Evolutionary conservation across 2,797 vertebrate species (phyloP), one percentile per base, ranked within the genome.

Genomic region (Tympanoctomys barrerae): DNA sequence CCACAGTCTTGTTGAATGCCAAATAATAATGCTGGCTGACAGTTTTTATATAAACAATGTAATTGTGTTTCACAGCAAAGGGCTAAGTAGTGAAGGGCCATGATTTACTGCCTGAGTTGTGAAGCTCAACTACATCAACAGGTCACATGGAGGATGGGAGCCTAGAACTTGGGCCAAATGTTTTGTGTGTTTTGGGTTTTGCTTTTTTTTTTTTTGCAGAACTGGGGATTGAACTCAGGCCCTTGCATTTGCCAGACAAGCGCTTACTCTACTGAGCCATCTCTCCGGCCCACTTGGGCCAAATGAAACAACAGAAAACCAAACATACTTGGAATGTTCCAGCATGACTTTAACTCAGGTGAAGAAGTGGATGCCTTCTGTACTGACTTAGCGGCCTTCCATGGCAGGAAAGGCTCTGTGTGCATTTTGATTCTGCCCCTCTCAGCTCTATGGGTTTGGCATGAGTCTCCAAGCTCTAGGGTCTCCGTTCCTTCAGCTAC

Each of bases 11-110:
- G 89, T 42, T 42, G 24, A 95, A 31, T n/a, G 36, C 77, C 89
- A 92, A 90, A 78, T 28, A 84, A 79, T 91, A 94, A 77, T 24
- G 87, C 3, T 75, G 59, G 13, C 24, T 93, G 90, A 87, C 26
- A 79, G 94, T 87, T 96, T 87, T 87, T 49, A 90, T 79, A 52
- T 12, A 89, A 87, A 89, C 81, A 46, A 89, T 21, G 46, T 39
- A 66, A 77, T 16, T 73, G 39, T 5, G 71, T 89, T 91, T 92
- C 78, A 75, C 71, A 49, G 80, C 33, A 87, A 59, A 86, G 49
- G 80, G n/a, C 14, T 75, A 73, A 88, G 36, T 31, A 71, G 52
- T 24, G 64, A 84, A 33, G 80, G 64, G 22, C 31, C 19, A 16
- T 36, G 24, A 31, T 57, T 54, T 77, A 91, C 31, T 22, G 21